Base-by-base conservation (phyloP, 1,140 invertebrate species). In the Camponotus pennsylvanicus region DNA sequence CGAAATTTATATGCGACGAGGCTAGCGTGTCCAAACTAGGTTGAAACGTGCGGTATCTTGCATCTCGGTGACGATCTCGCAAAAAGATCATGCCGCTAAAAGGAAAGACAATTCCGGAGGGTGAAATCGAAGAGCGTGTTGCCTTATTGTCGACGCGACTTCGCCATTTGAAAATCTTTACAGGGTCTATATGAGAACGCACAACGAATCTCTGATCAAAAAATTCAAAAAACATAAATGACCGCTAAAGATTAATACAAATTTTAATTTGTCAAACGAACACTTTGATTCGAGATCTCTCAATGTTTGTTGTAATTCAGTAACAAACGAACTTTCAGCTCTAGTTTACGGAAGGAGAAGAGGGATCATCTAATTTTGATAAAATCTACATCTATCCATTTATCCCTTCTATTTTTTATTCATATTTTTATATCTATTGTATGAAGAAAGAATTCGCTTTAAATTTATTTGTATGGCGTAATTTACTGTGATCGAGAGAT, bases 21-120 rank as follows among this genome's bases (percentile, higher is more conserved):
- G 88, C 78, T 87, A 77, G 86, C 89, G 85, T 91, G 88, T 89
- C 91, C 91, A 92, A 92, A 92, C 90, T 87, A 91, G 87, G 91
- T 87, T 89, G 77, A 90, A 85, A 85, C 64, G 76, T 49, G 90
- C 90, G 90, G 88, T 90, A 71, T 66, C 86, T 88, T 85, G 80
- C 86, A 88, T 91, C 90, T 91, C 63, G 55, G 64, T 85, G 67
- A 80, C 61, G 71, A 57, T 57, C 45, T n/a, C 40, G 88, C 90
- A 89, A 91, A 90, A 91, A 91, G 83, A 73, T 69, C 55, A 63
- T 78, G 66, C 77, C 88, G 55, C 37, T 70, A 73, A 86, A 86
- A 82, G 32, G 88, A n/a, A 76, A 78, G 67, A 55, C 75, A 67
- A 87, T 89, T 73, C 78, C 59, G 7, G 9, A 37, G 66, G 78